phyloP scores from a whole-genome alignment of 1,140 invertebrate species.

The Mya arenaria region DNA sequence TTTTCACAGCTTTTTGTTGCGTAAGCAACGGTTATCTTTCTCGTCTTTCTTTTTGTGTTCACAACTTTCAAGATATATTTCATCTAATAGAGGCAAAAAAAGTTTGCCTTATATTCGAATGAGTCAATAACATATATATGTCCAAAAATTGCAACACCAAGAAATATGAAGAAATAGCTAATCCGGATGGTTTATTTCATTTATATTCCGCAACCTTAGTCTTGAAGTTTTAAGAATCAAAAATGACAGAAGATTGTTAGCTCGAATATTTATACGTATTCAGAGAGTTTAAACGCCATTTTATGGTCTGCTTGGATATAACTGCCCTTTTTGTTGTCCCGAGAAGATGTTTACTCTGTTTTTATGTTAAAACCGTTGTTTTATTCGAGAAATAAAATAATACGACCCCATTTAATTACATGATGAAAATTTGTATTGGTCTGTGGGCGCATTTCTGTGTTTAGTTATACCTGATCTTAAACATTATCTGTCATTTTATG shows the following conservation, averaged over 20 bases:
- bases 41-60: too few species aligned
- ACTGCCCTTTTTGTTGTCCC: conserved; percentile 37
- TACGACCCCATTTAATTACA: conserved; percentile 58
- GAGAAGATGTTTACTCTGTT: conserved; percentile 53
- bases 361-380: conserved; percentile 60
- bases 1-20: too few species aligned
- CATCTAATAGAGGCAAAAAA: conserved; percentile 10
- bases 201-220: too few species aligned
- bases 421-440: conserved; percentile 51
- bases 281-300: background rate
- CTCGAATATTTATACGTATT: background rate
- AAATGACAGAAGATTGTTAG: background rate
- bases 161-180: too few species aligned
- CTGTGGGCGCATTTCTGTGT: conserved; percentile 9
- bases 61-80: too few species aligned
- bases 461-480: conserved; percentile 45
- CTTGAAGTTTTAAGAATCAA: too few species aligned
- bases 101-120: background rate
- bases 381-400: conserved; percentile 59
- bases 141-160: too few species aligned
- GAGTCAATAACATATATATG: too few species aligned
- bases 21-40: too few species aligned
- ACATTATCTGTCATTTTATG: conserved; percentile 46
- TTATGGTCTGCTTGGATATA: conserved; percentile 36
- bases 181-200: too few species aligned